Evolutionary conservation across 2,888 invertebrate genomes (phyloP).

Genomic region (Oligia fasciuncula): DNA sequence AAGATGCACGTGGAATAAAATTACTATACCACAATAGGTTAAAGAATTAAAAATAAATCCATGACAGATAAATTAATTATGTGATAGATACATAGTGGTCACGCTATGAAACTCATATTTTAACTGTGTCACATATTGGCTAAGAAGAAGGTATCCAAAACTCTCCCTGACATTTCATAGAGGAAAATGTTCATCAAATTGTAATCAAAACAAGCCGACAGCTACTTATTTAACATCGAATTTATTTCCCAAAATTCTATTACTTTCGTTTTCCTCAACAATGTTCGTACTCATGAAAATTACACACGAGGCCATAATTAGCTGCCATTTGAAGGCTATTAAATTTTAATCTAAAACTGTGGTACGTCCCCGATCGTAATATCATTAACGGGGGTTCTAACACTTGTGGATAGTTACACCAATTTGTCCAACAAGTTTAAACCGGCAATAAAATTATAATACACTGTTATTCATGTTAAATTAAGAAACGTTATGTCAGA

Average conservation of each 20-base stretch:
- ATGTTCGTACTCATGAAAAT: slow-evolving; percentile 56
- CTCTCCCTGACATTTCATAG: too few species aligned
- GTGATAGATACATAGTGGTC: too few species aligned
- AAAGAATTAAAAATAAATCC: too few species aligned
- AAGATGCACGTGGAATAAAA: too few species aligned
- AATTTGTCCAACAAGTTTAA: slow-evolving; percentile 71
- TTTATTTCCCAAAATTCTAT: slow-evolving; percentile 38
- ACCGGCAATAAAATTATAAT: slow-evolving; percentile 76
- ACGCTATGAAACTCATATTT: background rate
- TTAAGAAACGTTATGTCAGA: slow-evolving; percentile 79
- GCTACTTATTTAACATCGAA: slow-evolving; percentile 7
- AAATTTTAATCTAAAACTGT: slow-evolving; percentile 54
- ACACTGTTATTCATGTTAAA: slow-evolving; percentile 71
- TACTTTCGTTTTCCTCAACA: slow-evolving; percentile 60
- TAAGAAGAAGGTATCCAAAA: background rate
- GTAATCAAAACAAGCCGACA: slow-evolving; percentile 18
- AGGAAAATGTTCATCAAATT: background rate
- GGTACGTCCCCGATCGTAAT: slow-evolving; percentile 50
- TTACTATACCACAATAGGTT: too few species aligned
- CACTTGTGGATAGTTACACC: slow-evolving; percentile 65
- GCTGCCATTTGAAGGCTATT: slow-evolving; percentile 55
- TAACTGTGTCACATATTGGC: background rate
- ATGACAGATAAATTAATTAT: too few species aligned
- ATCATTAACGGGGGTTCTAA: slow-evolving; percentile 67
- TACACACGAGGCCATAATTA: slow-evolving; percentile 62